Conservation (phyloP, 2,797 vertebrate species). For the Malurus leucopterus region DNA sequence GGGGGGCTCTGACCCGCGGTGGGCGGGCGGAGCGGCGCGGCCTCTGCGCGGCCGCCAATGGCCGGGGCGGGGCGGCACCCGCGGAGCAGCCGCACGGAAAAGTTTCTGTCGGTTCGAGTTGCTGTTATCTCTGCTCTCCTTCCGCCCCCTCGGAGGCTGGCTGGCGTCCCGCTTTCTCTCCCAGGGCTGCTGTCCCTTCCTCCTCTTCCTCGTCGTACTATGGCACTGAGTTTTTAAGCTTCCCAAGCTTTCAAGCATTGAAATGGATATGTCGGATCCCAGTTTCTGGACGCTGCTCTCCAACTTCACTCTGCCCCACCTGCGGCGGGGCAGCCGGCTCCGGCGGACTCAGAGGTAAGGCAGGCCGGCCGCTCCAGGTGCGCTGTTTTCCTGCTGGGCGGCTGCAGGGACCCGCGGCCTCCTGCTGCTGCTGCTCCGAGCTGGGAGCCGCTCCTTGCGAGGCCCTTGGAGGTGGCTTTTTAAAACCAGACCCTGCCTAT, state of each 20-base stretch:
- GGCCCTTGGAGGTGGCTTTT: not conserved
- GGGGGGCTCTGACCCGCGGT: not conserved
- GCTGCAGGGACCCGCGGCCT: not conserved
- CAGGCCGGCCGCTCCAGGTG: not conserved
- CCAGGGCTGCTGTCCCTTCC: not conserved
- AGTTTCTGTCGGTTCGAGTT: slow-evolving; percentile 44
- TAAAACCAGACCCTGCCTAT: not conserved
- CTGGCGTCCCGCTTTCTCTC: not conserved
- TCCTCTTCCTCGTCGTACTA: not conserved
- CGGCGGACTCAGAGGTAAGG: slow-evolving; percentile 92
- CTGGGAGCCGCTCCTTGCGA: not conserved
- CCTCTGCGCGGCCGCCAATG: not conserved
- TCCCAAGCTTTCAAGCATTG: not conserved
- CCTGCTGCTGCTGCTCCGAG: not conserved
- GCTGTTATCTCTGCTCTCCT: slow-evolving; percentile 18
- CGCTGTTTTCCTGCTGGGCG: not conserved
- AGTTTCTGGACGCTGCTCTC: slow-evolving; percentile 86
- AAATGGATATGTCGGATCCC: slow-evolving; percentile 83
- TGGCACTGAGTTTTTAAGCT: slow-evolving; percentile 26
- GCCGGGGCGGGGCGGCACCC: not conserved
- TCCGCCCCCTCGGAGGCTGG: not conserved
- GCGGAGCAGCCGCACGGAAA: slow-evolving; percentile 56
- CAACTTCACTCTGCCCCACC: slow-evolving; percentile 89
- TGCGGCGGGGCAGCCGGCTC: slow-evolving; percentile 83
- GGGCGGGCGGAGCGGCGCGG: not conserved